Percentiles rank a stretch among this genome's conserved stretches.
Evolutionary conservation across 1,140 invertebrate genomes (phyloP).

Genomic region (Dryas iulia): DNA sequence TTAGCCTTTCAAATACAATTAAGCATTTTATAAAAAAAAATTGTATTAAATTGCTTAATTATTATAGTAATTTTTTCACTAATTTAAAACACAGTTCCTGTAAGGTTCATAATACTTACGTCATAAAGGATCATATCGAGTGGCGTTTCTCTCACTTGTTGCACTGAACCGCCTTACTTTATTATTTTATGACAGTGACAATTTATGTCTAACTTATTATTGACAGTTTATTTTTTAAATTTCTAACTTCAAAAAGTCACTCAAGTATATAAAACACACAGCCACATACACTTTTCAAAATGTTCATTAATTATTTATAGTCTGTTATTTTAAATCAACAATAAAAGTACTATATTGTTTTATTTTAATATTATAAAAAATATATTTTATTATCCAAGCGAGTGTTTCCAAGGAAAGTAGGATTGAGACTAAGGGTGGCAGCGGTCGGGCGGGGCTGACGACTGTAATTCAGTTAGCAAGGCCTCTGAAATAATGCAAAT

Average conservation of each 20-base stretch:
- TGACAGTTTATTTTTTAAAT: neutral
- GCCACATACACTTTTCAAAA: neutral
- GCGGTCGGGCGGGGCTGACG: conserved; percentile 6
- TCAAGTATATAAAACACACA: neutral
- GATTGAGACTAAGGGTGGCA: conserved; percentile 31
- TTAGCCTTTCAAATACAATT: too few relatives aligned
- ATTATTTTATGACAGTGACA: neutral
- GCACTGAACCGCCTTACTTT: conserved; percentile 33
- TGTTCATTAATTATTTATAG: neutral
- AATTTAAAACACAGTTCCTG: too few relatives aligned
- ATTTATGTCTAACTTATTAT: neutral
- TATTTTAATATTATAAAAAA: neutral
- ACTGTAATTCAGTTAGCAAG: conserved; percentile 37
- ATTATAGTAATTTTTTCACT: too few relatives aligned
- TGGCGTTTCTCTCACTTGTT: conserved; percentile 53
- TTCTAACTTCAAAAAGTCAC: neutral
- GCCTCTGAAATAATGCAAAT: neutral
- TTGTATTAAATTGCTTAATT: too few relatives aligned
- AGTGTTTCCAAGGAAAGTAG: conserved; percentile 9
- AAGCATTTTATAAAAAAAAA: too few relatives aligned
- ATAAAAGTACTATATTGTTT: too few relatives aligned
- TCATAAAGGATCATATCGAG: conserved; percentile 67
- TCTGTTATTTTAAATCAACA: neutral
- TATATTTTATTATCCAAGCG: neutral
- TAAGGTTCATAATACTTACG: conserved; percentile 46